Evolutionary conservation across 1,140 invertebrate species (phyloP), one percentile per base, ranked within the genome.

Genomic region (Papilio polytes): DNA sequence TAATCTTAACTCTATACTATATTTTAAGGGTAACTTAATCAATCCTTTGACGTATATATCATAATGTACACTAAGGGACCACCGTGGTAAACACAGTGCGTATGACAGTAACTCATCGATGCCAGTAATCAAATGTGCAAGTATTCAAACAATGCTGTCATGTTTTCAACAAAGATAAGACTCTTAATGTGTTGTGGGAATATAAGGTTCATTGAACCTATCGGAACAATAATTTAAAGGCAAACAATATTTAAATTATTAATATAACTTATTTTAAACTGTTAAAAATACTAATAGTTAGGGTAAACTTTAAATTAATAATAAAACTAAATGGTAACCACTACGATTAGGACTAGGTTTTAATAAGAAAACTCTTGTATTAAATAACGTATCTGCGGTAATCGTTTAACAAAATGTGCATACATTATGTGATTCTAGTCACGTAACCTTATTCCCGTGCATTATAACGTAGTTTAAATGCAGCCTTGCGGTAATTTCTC

Each of bases 191-290:
- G 63, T 80, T 81, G 77, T 73, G 81, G 83, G 74, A 86, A 74
- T 80, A 63, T 41, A 53, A 74, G 83, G 90, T 86, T 88, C 81
- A 88, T 78, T 83, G 88, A 90, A 89, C 88, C 78, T 80, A 51
- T 66, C 73, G 44, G 77, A 56, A 63, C 26, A 36, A 36, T 78
- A 78, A 78, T 78, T 78, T 63, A 56, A 78, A 56, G 56, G 18
- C 76, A 78, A 36, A 78, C 31, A 48, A 56, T 1, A n/a, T n/a
- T n/a, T n/a, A n/a, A n/a, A n/a, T n/a, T n/a, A n/a, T n/a, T n/a
- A n/a, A 41, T 41, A 41, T 41, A 41, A 41, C 3, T 41, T 41
- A 41, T 41, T 41, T 41, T 8, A 41, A 41, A 41, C 36, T 41
- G 0, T 8, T 36, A 41, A 41, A 41, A 41, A 41, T 41, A 41